Evolutionary conservation across 1,140 invertebrate species (phyloP), one percentile per base, ranked within the genome.

Genomic region (Rhagoletis pomonella): DNA sequence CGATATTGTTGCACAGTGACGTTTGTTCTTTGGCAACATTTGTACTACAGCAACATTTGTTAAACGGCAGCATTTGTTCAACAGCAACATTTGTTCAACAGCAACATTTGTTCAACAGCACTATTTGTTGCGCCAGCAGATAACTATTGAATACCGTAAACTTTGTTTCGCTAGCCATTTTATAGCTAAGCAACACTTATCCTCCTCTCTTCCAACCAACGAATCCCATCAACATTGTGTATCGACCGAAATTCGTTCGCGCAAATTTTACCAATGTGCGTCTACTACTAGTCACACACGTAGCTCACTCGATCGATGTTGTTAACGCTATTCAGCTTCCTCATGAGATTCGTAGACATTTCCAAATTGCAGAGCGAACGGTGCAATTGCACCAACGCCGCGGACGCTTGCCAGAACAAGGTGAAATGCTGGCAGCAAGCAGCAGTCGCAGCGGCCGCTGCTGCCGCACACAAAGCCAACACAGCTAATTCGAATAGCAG

Each of bases 281-380:
- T n/a, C 44, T 12, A 3, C 60, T 47, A 47, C 14, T 50, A 81
- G 42, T 81, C 12, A 12, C 29, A 73, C 67, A 62, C 4, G 1
- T 9, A 29, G 29, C 73, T 81, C 42, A 55, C 73, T 81, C 73
- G 47, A 85, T 92, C 90, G 85, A 93, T 93, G 92, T 93, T 93
- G 89, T 92, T 93, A 90, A 89, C 92, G 88, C 88, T 93, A 62
- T 89, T 93, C 44, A 91, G 90, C 64, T 92, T 90, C 90, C 91
- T 93, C 86, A 93, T 93, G 92, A 87, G 91, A 91, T 91, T 90
- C 91, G 91, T 91, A 90, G 92, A 93, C 90, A 92, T 93, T 91
- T 92, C 92, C 90, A 92, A 92, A 87, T 73, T 90, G 89, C 90
- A 91, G 50, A 65, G 85, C 77, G 81, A 88, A 69, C 87, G 85